Evolutionary conservation across 2,888 invertebrate species (phyloP), one percentile per base, ranked within the genome.

Genomic region (Drosophila hawaiiensis): DNA sequence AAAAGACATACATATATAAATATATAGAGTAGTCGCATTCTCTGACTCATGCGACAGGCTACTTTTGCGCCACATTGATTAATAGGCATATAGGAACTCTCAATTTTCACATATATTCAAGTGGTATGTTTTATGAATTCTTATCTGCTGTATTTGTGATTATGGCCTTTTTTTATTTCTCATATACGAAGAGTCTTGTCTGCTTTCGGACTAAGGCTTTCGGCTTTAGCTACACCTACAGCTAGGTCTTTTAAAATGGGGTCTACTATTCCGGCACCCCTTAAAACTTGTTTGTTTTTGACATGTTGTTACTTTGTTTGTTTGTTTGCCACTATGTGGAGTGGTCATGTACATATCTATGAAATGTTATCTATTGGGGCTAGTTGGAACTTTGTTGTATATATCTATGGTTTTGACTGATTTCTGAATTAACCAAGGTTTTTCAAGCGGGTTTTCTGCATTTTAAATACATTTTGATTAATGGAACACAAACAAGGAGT

Each of bases 31-130:
- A 22, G 43, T 41, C 14, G 14, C 22, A 10, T 3, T n/a, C 7
- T n/a, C 56, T 79, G 89, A 83, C 68, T 83, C 83, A 83, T 61
- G 31, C 55, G 22, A 59, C 35, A 52, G 69, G 41, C 47, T 56
- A 64, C 53, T 12, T 41, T 54, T 31, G 75, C 67, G 69, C 67
- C 72, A 84, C 72, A 69, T 75, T 82, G 88, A 84, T 84, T 86
- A 72, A 75, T 82, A 54, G 80, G 10, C 54, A 37, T 2, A 16
- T 49, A 25, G 43, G 28, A 63, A 35, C 60, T 56, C 37, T 60
- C 55, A 49, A 56, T 66, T 37, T 54, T n/a, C 0, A 43, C 31
- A 52, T 63, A 39, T 25, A 54, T 54, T 54, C 55, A 33, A 60
- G 31, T 16, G 53, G n/a, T 22, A n/a, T 10, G 4, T 49, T 31